Conservation (phyloP, 2,888 invertebrate genomes). For the Acronicta alni region DNA sequence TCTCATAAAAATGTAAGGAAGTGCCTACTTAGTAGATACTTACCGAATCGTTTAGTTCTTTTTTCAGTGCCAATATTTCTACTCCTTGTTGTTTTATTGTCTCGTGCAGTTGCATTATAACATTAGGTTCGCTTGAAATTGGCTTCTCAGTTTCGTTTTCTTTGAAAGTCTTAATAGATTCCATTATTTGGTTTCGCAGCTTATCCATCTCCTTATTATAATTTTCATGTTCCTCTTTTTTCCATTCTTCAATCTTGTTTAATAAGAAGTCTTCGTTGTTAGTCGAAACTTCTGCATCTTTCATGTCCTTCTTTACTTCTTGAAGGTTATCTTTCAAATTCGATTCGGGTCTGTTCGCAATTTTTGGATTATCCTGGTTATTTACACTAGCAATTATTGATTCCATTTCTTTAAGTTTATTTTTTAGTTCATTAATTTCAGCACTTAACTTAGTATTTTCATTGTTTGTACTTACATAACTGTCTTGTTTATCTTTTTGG, state of each 20-base stretch:
- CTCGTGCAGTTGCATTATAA: slow-evolving; percentile 78
- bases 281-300: slow-evolving; percentile 76
- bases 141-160: slow-evolving; percentile 63
- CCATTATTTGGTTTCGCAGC: slow-evolving; percentile 78
- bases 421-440: slow-evolving; percentile 82
- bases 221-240: slow-evolving; percentile 86
- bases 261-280: slow-evolving; percentile 73
- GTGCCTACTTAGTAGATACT: slow-evolving; percentile 33
- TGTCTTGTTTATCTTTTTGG: slow-evolving; percentile 67
- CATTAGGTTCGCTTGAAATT: slow-evolving; percentile 66
- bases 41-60: slow-evolving; percentile 82
- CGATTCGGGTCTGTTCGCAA: slow-evolving; percentile 31
- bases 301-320: slow-evolving; percentile 61
- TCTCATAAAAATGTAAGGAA: no score
- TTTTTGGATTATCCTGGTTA: slow-evolving; percentile 47
- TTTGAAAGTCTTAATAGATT: slow-evolving; percentile 76
- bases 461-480: slow-evolving; percentile 58
- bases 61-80: slow-evolving; percentile 84
- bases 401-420: slow-evolving; percentile 86
- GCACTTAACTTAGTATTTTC: slow-evolving; percentile 90
- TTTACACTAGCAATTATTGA: slow-evolving; percentile 62
- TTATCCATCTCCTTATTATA: slow-evolving; percentile 87
- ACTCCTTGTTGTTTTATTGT: slow-evolving; percentile 86
- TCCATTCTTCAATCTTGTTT: slow-evolving; percentile 86
- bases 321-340: slow-evolving; percentile 28